Percentiles rank a stretch among this genome's conserved stretches.
phyloP scores from a whole-genome alignment of 2,888 invertebrate genomes.

The Leistus spinibarbis region DNA sequence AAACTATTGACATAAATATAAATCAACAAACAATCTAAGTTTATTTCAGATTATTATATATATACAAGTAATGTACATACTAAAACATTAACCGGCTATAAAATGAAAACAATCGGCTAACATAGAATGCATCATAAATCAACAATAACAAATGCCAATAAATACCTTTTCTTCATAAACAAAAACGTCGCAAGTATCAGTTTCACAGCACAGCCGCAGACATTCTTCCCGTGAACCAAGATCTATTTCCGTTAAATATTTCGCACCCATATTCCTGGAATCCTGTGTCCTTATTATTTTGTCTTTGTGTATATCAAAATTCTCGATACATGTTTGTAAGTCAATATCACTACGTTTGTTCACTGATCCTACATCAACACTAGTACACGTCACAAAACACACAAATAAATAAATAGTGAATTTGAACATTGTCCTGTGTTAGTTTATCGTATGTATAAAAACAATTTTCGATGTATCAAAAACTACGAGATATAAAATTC shows the following conservation, averaged over 20 bases:
- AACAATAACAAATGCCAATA: background rate
- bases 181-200: slow-evolving; percentile 86
- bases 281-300: slow-evolving; percentile 91
- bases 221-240: slow-evolving; percentile 82
- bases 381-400: slow-evolving; percentile 16
- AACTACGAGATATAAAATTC: slow-evolving; percentile 35
- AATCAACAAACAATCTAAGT: too few species aligned
- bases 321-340: slow-evolving; percentile 71
- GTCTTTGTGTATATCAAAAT: slow-evolving; percentile 84
- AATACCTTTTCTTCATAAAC: slow-evolving; percentile 86
- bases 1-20: too few species aligned
- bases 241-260: slow-evolving; percentile 85
- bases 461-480: slow-evolving; percentile 37
- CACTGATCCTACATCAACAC: slow-evolving; percentile 5
- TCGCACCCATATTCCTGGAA: slow-evolving; percentile 86
- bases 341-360: slow-evolving; percentile 60
- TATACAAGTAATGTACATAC: too few species aligned
- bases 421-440: slow-evolving; percentile 18
- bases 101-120: too few species aligned
- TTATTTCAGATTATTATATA: too few species aligned
- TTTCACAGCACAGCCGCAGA: slow-evolving; percentile 85
- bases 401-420: slow-evolving; percentile 16
- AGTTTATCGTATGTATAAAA: background rate
- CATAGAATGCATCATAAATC: too few species aligned
- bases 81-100: too few species aligned